Evolutionary conservation across 30 jellyfish, hydroid and myxozoan genomes (phyloP).

Genomic region (Sanderia malayensis): DNA sequence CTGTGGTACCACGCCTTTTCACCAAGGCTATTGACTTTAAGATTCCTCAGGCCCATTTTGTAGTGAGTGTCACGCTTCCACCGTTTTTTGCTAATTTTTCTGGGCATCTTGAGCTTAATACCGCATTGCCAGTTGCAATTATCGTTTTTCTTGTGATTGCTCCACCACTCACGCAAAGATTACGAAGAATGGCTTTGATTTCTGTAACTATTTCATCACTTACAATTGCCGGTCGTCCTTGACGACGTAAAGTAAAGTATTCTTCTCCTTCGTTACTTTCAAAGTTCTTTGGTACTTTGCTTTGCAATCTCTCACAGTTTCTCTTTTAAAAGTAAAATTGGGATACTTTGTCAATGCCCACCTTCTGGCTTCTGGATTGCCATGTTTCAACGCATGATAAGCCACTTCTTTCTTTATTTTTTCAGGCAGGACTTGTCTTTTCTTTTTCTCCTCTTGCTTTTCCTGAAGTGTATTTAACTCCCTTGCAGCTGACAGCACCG

Average conservation of each 20-base stretch:
- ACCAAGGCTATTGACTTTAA: slow-evolving; percentile 27
- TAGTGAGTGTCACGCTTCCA: slow-evolving; percentile 39
- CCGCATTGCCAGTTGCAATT: slow-evolving; percentile 47
- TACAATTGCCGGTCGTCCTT: slow-evolving; percentile 40
- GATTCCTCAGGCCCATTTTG: slow-evolving; percentile 46
- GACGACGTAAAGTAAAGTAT: slow-evolving; percentile 23
- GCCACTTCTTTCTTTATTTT: slow-evolving; percentile 35
- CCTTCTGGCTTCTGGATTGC: slow-evolving; percentile 57
- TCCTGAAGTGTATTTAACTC: slow-evolving; percentile 32
- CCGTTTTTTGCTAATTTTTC: slow-evolving; percentile 37
- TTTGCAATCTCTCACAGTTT: slow-evolving; percentile 45
- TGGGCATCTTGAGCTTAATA: slow-evolving; percentile 37
- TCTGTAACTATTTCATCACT: slow-evolving; percentile 30
- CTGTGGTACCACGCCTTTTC: slow-evolving; percentile 49
- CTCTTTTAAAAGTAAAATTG: slow-evolving; percentile 29
- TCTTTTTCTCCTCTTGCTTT: slow-evolving; percentile 12
- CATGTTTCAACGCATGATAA: slow-evolving; percentile 40
- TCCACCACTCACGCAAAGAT: slow-evolving; percentile 39
- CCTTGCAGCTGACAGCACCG: slow-evolving; percentile 35
- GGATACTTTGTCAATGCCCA: slow-evolving; percentile 53
- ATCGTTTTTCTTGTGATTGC: slow-evolving; percentile 32
- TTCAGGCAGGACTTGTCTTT: slow-evolving; percentile 47
- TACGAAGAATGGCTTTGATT: slow-evolving; percentile 29
- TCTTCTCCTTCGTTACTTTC: slow-evolving; percentile 3
- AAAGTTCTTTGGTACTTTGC: slow-evolving; percentile 31